Evolutionary conservation across 1,140 invertebrate species (phyloP).

Genomic region (Pogonomyrmex californicus): DNA sequence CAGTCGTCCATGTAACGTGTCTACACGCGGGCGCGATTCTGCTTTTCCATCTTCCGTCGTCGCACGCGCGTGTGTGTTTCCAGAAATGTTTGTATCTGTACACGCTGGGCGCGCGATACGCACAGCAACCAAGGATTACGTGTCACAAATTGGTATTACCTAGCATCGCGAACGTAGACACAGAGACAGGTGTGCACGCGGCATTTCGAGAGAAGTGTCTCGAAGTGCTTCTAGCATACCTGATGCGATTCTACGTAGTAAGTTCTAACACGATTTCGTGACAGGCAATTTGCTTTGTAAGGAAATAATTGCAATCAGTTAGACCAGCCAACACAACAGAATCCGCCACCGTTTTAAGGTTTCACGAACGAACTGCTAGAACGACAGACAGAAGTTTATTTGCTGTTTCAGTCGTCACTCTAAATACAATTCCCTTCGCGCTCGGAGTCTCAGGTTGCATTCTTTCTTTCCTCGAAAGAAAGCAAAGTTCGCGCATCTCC

Average conservation of each 20-base stretch:
- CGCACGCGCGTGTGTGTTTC: background rate
- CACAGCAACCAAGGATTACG: constrained; percentile 74
- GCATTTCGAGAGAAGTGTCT: constrained; percentile 69
- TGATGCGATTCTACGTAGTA: constrained; percentile 68
- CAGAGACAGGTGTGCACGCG: constrained; percentile 65
- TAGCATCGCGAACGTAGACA: constrained; percentile 45
- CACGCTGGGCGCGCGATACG: constrained; percentile 56
- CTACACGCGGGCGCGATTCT: constrained; percentile 21
- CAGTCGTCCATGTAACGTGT: background rate
- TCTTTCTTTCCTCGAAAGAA: background rate
- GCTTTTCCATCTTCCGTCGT: constrained; percentile 59
- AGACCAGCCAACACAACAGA: constrained; percentile 32
- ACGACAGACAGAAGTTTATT: constrained; percentile 19
- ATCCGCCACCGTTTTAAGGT: constrained; percentile 50
- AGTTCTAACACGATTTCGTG: constrained; percentile 66
- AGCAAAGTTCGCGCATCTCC: constrained; percentile 4
- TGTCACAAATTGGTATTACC: constrained; percentile 77
- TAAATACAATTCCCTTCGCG: constrained; percentile 29
- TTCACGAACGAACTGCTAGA: background rate
- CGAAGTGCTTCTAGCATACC: constrained; percentile 70
- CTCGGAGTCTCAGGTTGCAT: background rate
- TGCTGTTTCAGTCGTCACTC: background rate
- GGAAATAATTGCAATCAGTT: constrained; percentile 72
- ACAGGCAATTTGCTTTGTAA: constrained; percentile 72
- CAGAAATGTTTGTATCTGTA: background rate